Conservation (phyloP, 2,888 invertebrate species). For the Polymixis lichenea region DNA sequence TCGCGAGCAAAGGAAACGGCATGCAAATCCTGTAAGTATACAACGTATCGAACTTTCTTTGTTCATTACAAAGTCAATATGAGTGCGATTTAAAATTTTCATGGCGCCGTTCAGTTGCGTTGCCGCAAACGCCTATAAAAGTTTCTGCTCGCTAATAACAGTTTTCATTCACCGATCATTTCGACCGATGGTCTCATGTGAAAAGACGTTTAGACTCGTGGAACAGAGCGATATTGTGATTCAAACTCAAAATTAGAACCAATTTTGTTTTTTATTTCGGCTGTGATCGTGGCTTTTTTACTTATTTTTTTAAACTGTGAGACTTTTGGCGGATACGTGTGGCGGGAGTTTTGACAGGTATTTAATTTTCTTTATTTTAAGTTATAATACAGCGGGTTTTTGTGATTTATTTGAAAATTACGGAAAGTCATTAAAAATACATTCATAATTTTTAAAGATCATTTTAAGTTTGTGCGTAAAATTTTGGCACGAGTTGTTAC, state of each 20-base stretch:
- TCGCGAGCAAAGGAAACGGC: slow-evolving; percentile 14
- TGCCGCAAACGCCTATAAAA: slow-evolving; percentile 74
- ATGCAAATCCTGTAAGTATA: slow-evolving; percentile 33
- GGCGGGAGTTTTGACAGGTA: slow-evolving; percentile 69
- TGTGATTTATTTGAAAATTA: not conserved
- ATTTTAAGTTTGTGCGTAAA: not conserved
- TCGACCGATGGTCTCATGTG: slow-evolving; percentile 76
- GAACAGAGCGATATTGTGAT: slow-evolving; percentile 57
- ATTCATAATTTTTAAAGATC: not conserved
- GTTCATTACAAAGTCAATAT: slow-evolving; percentile 65
- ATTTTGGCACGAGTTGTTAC: not conserved
- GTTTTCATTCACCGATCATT: slow-evolving; percentile 76
- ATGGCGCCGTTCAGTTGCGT: slow-evolving; percentile 60
- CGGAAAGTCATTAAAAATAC: too few relatives aligned
- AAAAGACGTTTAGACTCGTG: slow-evolving; percentile 67
- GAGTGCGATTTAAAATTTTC: slow-evolving; percentile 68
- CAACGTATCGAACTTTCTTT: slow-evolving; percentile 57
- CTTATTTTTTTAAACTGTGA: slow-evolving; percentile 53
- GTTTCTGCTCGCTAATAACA: slow-evolving; percentile 61
- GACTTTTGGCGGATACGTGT: slow-evolving; percentile 53
- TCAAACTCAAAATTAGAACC: slow-evolving; percentile 62
- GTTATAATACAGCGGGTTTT: not conserved
- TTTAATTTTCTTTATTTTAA: slow-evolving; percentile 47
- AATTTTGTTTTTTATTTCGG: slow-evolving; percentile 34
- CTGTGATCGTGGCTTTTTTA: slow-evolving; percentile 62